Evolutionary conservation across 2,797 vertebrate genomes (phyloP), one percentile per base, ranked within the genome.

Genomic region (Nannoperca obscura): DNA sequence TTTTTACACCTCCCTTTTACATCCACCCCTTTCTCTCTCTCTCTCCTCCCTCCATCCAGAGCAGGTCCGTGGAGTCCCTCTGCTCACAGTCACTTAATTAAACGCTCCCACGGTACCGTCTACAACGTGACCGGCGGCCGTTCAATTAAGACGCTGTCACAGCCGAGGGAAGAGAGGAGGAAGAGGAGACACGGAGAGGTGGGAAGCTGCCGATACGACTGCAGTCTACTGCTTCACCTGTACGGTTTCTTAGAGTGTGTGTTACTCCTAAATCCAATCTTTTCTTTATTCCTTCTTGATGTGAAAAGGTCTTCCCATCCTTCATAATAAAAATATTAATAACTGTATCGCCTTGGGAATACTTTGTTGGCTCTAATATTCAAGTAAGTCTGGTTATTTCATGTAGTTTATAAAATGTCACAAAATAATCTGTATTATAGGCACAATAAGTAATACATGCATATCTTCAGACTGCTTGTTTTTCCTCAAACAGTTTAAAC

Each of bases 21-120:
- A n/a, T 65, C 34, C 9, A 9, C 40, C 17, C 19, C 10, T 63
- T 17, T 24, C 54, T 42, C 38, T n/a, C 58, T 8, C 49, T 62
- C 74, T 38, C 53, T 55, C 55, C 32, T 78, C 76, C 74, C 75
- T 88, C 78, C 67, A 36, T 82, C 60, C 76, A 86, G 86, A 85
- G 71, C 68, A 59, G 77, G 76, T 78, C 76, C 7, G 71, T 20
- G 50, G 71, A 75, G 80, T 90, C 85, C 83, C 74, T 81, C 74
- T n/a, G 88, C 86, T 92, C 78, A 58, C 83, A 79, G 84, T 83
- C 83, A 82, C 91, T 90, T 93, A 89, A 94, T 94, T 90, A 95
- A 91, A 92, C 44, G 80, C 83, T 91, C 86, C 86, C 86, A 76
- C 81, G 52, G 84, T 85, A 80, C 80, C 71, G 72, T 77, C 82